Base-by-base conservation (phyloP, 23 tunicate species). In the Halocynthia aurantium region DNA sequence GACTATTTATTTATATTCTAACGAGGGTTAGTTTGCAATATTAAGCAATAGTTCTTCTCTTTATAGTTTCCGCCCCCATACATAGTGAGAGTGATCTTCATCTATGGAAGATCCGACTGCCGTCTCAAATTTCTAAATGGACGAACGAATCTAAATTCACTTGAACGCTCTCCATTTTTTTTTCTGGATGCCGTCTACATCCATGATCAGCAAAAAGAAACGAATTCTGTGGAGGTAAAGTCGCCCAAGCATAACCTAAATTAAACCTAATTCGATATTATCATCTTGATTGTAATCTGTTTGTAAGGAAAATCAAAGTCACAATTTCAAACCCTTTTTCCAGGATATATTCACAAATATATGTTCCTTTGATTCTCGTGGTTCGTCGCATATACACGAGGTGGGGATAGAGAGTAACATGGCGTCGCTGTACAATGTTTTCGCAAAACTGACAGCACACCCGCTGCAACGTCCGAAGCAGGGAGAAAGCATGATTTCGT, bases 381-480 rank as follows among this genome's bases (percentile, higher is more conserved):
- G 90, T 56, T 62, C 76, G n/a, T 90, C 97, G 6, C 87, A 84
- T 71, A 57, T 90, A 11, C 53, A 73, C n/a, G 97, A 90, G 69
- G 90, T 82, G 50, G 69, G 90, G 5, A 56, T 79, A 11, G 91
- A 85, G 7, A 61, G 90, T 17, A 85, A 88, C 53, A 85, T 84
- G 87, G 83, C 90, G 40, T 72, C 71, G 9, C 62, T 90, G 53
- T 90, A 80, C 62, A 85, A 90, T 71, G 86, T 84, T 20, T 77
- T 90, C 50, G 90, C 97, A 7, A 90, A 90, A 69, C 86, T 90
- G 13, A 51, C 79, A 22, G 85, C 81, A 10, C 97, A 90, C 55
- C 97, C 97, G 13, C 73, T 90, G 50, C 97, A 90, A 56, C 56
- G 97, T 21, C 81, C 62, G 19, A 66, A 80, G 54, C 88, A 89